Percentiles rank a stretch among this genome's conserved stretches.
Conservation (phyloP, 2,113 vertebrate species). For the Phalacrocorax aristotelis region DNA sequence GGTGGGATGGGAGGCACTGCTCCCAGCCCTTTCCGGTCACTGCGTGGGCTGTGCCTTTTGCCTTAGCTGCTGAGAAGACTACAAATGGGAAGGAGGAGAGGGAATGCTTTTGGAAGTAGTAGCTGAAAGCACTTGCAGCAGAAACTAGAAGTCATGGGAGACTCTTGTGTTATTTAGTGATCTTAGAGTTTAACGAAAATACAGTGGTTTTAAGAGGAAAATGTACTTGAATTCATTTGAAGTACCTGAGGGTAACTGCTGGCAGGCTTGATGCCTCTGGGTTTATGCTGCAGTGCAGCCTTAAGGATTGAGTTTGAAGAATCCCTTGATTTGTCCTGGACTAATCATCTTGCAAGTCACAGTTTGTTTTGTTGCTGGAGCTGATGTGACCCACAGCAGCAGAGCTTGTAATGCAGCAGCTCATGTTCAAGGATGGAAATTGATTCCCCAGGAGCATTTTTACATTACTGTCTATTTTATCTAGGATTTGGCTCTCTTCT, state of each 20-base stretch:
- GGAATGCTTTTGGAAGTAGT: not conserved
- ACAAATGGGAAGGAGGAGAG: not conserved
- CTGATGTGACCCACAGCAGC: not conserved
- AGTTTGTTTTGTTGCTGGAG: not conserved
- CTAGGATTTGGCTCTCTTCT: not conserved
- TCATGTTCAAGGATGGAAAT: not conserved
- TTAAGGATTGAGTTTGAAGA: not conserved
- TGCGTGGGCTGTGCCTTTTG: rapidly evolving
- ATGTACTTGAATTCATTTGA: not conserved
- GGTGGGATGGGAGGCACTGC: not conserved
- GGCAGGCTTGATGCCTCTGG: not conserved
- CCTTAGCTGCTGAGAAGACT: not conserved
- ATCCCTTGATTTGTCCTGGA: not conserved
- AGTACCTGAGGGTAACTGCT: not conserved
- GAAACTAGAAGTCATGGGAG: not conserved
- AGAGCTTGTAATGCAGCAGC: not conserved
- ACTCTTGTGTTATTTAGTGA: not conserved
- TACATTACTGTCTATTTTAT: not conserved
- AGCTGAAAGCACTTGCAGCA: not conserved
- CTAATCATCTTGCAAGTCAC: not conserved
- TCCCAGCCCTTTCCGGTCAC: not conserved
- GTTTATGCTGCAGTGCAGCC: not conserved
- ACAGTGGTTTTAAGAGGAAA: not conserved
- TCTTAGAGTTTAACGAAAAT: not conserved
- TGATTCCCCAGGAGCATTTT: not conserved